Evolutionary conservation across 1,140 invertebrate genomes (phyloP).

Genomic region (Scaptomyza montana): DNA sequence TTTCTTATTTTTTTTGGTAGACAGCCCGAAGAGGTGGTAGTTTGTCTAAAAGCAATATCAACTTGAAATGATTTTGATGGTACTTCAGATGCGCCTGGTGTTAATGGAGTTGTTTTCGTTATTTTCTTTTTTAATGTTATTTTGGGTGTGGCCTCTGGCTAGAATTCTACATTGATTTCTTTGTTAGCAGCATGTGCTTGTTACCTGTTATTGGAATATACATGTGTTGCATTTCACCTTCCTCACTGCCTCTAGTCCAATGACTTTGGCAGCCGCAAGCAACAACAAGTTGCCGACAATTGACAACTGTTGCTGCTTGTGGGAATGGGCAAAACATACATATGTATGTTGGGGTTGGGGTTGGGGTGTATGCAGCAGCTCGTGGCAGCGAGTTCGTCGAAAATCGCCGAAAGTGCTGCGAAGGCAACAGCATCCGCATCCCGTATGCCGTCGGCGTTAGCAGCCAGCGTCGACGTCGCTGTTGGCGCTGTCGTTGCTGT

Average conservation of each 20-base stretch:
- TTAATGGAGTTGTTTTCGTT: constrained; percentile 29
- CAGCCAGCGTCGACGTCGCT: constrained; percentile 36
- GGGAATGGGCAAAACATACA: constrained; percentile 6
- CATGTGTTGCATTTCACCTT: constrained; percentile 8
- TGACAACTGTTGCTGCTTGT: constrained; percentile 69
- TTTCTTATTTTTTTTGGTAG: constrained; percentile 19
- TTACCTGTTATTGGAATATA: constrained; percentile 10
- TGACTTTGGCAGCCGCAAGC: constrained; percentile 26
- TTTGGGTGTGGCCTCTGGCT: constrained; percentile 24
- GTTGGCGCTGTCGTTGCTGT: constrained; percentile 25
- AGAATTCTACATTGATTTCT: constrained; percentile 10
- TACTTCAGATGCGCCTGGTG: constrained; percentile 7
- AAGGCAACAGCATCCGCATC: constrained; percentile 20
- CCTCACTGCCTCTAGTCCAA: not conserved
- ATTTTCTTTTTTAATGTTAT: too few species aligned
- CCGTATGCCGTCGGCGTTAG: constrained; percentile 20
- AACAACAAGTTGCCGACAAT: constrained; percentile 70
- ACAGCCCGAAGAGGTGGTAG: not conserved
- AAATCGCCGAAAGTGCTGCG: constrained; percentile 76
- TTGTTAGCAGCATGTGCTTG: constrained; percentile 16
- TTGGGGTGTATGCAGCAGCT: constrained; percentile 10
- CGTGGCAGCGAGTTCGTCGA: constrained; percentile 54
- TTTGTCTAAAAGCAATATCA: constrained; percentile 31
- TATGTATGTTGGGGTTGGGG: constrained; percentile 6
- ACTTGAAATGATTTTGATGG: constrained; percentile 54